Conservation (phyloP, 2,797 vertebrate genomes). For the Micrastur ruficollis region DNA sequence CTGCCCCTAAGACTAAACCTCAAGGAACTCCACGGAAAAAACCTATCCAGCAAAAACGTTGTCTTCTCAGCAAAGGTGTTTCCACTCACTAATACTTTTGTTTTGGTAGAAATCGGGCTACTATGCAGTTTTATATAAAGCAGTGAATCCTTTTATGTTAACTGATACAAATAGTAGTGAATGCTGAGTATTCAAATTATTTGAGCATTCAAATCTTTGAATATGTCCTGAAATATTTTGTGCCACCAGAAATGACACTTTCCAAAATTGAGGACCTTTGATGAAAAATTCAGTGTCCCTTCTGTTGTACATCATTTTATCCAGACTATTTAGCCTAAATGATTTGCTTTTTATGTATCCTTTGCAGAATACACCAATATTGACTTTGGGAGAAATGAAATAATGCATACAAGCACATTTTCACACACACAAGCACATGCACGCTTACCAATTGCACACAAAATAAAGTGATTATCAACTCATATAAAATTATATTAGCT, state of each 20-base stretch:
- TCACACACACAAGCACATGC: background rate
- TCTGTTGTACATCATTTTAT: background rate
- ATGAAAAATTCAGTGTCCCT: background rate
- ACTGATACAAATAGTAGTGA: background rate
- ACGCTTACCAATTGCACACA: background rate
- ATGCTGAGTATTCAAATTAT: background rate
- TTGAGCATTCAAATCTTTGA: background rate
- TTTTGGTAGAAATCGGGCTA: background rate
- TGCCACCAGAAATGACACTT: background rate
- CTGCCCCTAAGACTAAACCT: background rate
- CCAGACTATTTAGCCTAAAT: background rate
- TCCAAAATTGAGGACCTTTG: background rate
- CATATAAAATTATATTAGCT: background rate
- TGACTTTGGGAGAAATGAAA: background rate
- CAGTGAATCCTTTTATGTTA: background rate
- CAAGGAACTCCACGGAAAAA: background rate
- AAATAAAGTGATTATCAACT: background rate
- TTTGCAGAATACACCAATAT: background rate
- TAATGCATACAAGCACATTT: background rate
- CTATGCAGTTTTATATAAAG: background rate
- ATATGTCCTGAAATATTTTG: background rate
- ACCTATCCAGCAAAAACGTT: background rate
- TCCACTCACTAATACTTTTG: background rate
- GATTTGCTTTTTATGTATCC: background rate
- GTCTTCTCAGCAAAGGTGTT: background rate